Percentiles rank a stretch among this genome's conserved stretches.
phyloP scores from a whole-genome alignment of 2,113 vertebrate species.

The Ia io region DNA sequence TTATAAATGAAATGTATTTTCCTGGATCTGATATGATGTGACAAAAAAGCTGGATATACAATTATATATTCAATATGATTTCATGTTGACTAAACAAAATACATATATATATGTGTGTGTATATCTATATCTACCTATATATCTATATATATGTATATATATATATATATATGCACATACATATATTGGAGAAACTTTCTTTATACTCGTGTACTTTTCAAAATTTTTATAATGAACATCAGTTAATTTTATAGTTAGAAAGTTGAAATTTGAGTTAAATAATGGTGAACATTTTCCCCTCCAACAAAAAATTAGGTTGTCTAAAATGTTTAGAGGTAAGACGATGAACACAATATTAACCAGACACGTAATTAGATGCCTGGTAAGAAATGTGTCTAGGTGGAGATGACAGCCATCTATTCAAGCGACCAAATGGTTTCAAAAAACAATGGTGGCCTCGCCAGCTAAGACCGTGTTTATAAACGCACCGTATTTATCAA shows the following conservation, averaged over 20 bases:
- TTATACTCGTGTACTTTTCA: constrained; percentile 1
- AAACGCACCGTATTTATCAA: not conserved
- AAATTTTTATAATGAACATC: not conserved
- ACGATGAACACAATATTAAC: constrained; percentile 4
- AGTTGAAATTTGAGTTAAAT: constrained; percentile 1
- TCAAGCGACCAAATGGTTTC: constrained; percentile 10
- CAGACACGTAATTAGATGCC: not conserved
- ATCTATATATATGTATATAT: not conserved
- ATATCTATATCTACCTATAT: too few relatives aligned
- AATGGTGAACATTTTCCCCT: not conserved
- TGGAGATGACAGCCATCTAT: constrained; percentile 10
- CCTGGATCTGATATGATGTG: constrained; percentile 1
- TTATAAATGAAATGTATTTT: not conserved
- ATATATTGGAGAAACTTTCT: not conserved
- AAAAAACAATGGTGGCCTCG: not conserved
- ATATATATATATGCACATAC: not conserved
- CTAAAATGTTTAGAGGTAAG: not conserved
- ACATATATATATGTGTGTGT: not conserved
- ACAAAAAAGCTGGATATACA: constrained; percentile 38
- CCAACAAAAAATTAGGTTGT: not conserved
- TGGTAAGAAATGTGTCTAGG: constrained; percentile 26
- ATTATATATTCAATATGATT: constrained; percentile 3
- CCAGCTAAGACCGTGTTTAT: not conserved
- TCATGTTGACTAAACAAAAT: not conserved
- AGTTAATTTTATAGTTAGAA: constrained; percentile 7